Percentiles rank a stretch among this genome's conserved stretches.
phyloP scores from a whole-genome alignment of 2,888 invertebrate genomes.

The Mesorhabditis spiculigera region DNA sequence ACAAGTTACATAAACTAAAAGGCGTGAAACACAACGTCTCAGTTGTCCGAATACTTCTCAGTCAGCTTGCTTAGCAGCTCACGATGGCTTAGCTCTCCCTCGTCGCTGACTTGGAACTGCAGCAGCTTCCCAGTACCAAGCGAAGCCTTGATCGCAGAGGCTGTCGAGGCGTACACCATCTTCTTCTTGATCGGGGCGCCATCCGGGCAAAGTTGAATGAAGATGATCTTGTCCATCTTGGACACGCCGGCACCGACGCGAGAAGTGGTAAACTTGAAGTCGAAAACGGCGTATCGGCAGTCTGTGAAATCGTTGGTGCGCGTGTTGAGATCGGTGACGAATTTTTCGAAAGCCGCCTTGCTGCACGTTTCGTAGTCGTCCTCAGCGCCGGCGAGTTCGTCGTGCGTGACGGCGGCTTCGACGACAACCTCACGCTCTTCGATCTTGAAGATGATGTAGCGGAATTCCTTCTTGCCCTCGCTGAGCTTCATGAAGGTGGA shows the following conservation, averaged over 20 bases:
- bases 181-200: slow-evolving; percentile 84
- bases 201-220: slow-evolving; percentile 97
- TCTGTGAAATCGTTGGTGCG: slow-evolving; percentile 74
- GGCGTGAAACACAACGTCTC: slow-evolving; percentile 10
- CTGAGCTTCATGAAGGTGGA: slow-evolving; percentile 56
- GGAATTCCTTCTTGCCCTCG: slow-evolving; percentile 55
- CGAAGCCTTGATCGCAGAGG: slow-evolving; percentile 94
- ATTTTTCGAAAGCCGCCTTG: slow-evolving; percentile 79
- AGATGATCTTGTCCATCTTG: slow-evolving; percentile 94
- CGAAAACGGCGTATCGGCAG: slow-evolving; percentile 94
- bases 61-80: slow-evolving; percentile 54
- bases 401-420: slow-evolving; percentile 52
- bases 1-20: no score
- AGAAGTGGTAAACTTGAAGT: slow-evolving; percentile 89
- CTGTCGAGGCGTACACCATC: slow-evolving; percentile 84
- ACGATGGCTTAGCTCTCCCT: slow-evolving; percentile 56
- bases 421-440: slow-evolving; percentile 58
- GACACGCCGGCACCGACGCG: slow-evolving; percentile 84
- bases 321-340: slow-evolving; percentile 78
- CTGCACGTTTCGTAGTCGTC: slow-evolving; percentile 58
- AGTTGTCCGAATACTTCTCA: slow-evolving; percentile 57
- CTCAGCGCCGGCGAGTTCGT: slow-evolving; percentile 37
- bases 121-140: slow-evolving; percentile 66
- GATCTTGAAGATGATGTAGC: slow-evolving; percentile 59
- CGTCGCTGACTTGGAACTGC: slow-evolving; percentile 58